Base-by-base conservation (phyloP, 2,113 vertebrate species). In the Polypterus senegalus region DNA sequence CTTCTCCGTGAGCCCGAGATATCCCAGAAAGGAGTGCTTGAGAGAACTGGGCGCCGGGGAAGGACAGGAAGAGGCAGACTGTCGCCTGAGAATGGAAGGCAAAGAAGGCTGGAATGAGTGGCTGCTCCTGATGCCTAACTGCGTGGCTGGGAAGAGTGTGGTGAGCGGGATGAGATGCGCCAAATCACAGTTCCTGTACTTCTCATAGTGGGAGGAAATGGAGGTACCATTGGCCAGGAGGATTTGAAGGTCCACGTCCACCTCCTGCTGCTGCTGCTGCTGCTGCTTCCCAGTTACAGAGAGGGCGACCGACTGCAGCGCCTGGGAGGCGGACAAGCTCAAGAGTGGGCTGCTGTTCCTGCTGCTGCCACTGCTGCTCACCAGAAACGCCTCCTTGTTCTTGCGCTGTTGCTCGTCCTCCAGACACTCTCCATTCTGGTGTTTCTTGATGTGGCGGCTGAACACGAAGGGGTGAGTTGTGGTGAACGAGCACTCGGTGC, bases 1-100 rank as follows among this genome's bases (percentile, higher is more conserved):
- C 86, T 89, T 87, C 81, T 97, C 91, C 76, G 87, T 89, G 65
- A 97, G 87, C 85, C 96, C 96, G 71, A 98, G 92, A 75, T 97
- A 97, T 79, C 94, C 93, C 54, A 98, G 84, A 84, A 98, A 98
- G 88, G 92, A 97, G 94, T 93, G 94, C 86, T 98, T 98, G 66
- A 91, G 89, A 57, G 94, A 92, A 27, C 27, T 27, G 76, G 27
- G 27, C 27, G 27, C 27, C 27, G 27, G 27, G 27, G 27, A 27
- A 27, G 27, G 27, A 27, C 27, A 43, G 62, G 54, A 80, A 77
- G 0, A 52, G 51, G 51, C 69, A 11, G 54, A 59, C 46, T 69
- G 72, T 63, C 65, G 71, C 69, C 71, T 76, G 69, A 62, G 73
- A 72, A 64, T 45, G 74, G 73, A 72, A 65, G 7, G 62, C 58